These are phyloP conservation scores for Onychostoma macrolepis DNA, from an alignment of 2,113 vertebrate species.

Conservation along the genomic window DNA sequence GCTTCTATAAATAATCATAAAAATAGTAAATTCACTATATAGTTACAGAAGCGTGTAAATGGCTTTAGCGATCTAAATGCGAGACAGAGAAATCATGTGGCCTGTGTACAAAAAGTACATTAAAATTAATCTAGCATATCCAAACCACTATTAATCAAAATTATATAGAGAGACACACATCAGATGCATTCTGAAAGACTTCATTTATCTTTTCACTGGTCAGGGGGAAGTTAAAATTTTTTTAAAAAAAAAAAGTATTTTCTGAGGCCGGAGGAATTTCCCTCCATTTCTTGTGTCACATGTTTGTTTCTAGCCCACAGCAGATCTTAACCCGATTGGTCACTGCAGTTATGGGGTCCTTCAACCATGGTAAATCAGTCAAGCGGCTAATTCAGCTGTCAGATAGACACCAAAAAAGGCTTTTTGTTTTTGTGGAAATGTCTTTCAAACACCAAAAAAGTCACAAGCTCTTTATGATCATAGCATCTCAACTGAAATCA, in stretches of 20 bases:
- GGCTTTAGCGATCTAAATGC: neutral
- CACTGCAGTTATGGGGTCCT: slow-evolving; percentile 38
- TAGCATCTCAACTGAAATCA: neutral
- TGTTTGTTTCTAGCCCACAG: slow-evolving; percentile 59
- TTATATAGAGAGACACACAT: neutral
- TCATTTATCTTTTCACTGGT: neutral
- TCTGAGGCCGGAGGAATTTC: slow-evolving; percentile 65
- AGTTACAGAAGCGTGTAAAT: neutral
- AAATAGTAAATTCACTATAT: neutral
- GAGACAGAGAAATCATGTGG: neutral
- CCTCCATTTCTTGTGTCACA: slow-evolving; percentile 68
- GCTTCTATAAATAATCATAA: slow-evolving; percentile 7
- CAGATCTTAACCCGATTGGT: slow-evolving; percentile 35
- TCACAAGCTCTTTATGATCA: slow-evolving; percentile 16
- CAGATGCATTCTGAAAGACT: neutral
- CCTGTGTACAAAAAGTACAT: neutral
- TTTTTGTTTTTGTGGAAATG: slow-evolving; percentile 15
- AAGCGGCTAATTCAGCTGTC: slow-evolving; percentile 53
- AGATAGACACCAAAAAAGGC: slow-evolving; percentile 56
- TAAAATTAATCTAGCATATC: neutral
- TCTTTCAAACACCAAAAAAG: slow-evolving; percentile 9
- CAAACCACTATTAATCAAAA: neutral
- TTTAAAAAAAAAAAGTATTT: slow-evolving; percentile 3
- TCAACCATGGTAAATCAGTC: slow-evolving; percentile 21
- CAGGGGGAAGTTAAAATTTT: neutral